phyloP scores from a whole-genome alignment of 2,888 invertebrate species.

The Phytoseiulus persimilis region DNA sequence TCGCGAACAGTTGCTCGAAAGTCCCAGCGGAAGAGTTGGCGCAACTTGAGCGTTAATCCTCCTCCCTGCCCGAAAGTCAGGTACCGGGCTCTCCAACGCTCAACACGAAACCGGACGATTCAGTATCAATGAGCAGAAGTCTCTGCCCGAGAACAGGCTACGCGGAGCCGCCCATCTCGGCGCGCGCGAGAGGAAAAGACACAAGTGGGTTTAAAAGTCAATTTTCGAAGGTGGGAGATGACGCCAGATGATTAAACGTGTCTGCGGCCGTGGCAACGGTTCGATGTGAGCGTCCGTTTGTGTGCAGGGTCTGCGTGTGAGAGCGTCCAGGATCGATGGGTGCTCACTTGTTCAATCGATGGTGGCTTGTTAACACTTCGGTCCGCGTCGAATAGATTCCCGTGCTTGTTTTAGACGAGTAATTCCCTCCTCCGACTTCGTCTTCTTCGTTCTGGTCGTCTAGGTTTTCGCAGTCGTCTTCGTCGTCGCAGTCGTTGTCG shows the following conservation, averaged over 20 bases:
- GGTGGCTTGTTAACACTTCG: constrained; percentile 5
- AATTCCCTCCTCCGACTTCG: neutral
- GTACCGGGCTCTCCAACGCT: too few species aligned
- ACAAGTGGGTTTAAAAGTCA: neutral
- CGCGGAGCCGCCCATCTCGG: neutral
- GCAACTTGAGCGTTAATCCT: too few species aligned
- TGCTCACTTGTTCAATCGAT: neutral
- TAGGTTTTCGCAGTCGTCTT: neutral
- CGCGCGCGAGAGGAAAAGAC: neutral
- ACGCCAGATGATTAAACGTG: constrained; percentile 5
- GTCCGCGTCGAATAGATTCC: neutral
- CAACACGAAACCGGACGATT: neutral
- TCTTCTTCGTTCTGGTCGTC: neutral
- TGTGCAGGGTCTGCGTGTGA: neutral
- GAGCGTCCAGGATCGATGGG: neutral
- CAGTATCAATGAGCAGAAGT: neutral
- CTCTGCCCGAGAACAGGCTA: neutral
- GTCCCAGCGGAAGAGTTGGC: too few species aligned
- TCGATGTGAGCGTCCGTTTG: neutral
- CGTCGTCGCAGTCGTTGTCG: neutral
- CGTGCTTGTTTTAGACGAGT: neutral
- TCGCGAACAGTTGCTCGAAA: too few species aligned
- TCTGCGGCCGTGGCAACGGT: neutral
- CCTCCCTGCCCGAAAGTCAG: too few species aligned
- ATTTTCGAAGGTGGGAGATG: neutral